Evolutionary conservation across 2,797 vertebrate species (phyloP).

Genomic region (Catamblyrhynchus diadema): DNA sequence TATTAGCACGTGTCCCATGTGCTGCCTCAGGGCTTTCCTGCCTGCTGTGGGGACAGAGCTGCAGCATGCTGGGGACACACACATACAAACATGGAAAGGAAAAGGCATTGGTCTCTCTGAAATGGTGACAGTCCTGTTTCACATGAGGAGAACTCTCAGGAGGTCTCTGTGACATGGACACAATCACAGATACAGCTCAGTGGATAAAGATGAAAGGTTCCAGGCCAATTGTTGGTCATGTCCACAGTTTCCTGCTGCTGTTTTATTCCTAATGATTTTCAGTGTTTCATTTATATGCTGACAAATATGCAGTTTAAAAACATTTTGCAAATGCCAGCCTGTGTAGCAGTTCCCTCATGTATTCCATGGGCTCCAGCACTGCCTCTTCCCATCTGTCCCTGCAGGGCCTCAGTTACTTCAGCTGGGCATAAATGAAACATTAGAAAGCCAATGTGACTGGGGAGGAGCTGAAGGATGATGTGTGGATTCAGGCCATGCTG

Average conservation of each 20-base stretch:
- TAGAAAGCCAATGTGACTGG: neutral
- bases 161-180: neutral
- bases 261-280: neutral
- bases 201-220: neutral
- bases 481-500: neutral
- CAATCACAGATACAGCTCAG: neutral
- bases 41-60: neutral
- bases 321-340: neutral
- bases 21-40: neutral
- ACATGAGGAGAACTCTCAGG: neutral
- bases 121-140: neutral
- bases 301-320: neutral
- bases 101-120: neutral
- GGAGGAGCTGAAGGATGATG: neutral
- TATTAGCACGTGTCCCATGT: neutral
- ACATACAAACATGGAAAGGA: rapidly evolving
- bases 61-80: neutral
- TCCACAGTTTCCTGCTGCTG: neutral
- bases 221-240: neutral
- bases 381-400: rapidly evolving
- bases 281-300: neutral
- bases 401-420: rapidly evolving
- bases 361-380: neutral
- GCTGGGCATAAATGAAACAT: neutral
- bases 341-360: neutral